A percentile compares a stretch with the other conserved stretches of the same genome.
Conservation (phyloP, 2,888 invertebrate genomes). For the Cataglyphis rosenhaueri region DNA sequence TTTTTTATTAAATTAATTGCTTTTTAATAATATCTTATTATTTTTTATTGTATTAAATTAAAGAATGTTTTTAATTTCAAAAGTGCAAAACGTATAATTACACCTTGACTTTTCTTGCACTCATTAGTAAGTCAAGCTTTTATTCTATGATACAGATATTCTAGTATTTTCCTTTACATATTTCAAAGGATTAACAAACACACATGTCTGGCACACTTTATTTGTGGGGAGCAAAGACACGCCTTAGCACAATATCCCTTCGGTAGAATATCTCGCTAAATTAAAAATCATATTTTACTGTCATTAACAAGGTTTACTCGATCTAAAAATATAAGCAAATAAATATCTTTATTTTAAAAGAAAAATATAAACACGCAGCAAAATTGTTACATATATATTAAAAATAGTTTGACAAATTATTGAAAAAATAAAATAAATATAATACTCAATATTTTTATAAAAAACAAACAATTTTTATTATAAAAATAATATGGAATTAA, state of each 20-base stretch:
- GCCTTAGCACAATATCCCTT: conserved; percentile 30
- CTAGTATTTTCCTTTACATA: conserved; percentile 32
- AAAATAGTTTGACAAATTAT: conserved; percentile 3
- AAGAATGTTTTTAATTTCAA: neutral
- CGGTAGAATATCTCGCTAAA: conserved; percentile 25
- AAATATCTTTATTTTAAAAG: conserved; percentile 14
- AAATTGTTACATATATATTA: neutral
- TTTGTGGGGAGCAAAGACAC: conserved; percentile 15
- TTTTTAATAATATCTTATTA: neutral
- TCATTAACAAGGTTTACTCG: conserved; percentile 28
- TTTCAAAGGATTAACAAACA: conserved; percentile 49
- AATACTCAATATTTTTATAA: neutral
- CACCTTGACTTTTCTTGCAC: conserved; percentile 8
- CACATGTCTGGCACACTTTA: conserved; percentile 19
- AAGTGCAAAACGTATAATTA: conserved; percentile 29
- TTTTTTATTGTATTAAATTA: neutral
- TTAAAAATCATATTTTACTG: conserved; percentile 52
- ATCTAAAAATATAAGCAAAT: conserved; percentile 32
- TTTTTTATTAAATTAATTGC: neutral
- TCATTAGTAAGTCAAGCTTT: conserved; percentile 36
- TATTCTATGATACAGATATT: conserved; percentile 28
- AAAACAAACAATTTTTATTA: neutral
- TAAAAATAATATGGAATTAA: neutral
- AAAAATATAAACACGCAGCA: neutral
- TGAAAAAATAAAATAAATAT: neutral